Conservation (phyloP, 2,113 vertebrate species). For the Bos javanicus region DNA sequence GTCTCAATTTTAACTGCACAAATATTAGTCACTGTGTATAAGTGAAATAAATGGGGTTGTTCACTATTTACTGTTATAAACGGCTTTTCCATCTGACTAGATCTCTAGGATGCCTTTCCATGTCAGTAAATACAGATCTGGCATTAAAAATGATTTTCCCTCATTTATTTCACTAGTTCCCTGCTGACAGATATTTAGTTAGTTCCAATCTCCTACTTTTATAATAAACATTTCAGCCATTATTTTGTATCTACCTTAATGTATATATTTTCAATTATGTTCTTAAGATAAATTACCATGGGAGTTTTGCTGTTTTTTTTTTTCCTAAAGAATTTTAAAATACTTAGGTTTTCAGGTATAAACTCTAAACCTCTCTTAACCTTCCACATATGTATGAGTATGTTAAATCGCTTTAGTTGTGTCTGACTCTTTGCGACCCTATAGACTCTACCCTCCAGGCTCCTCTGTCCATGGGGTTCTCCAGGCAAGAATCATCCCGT, state of each 20-base stretch:
- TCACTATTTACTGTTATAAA: not conserved
- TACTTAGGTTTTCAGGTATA: not conserved
- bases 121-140: not conserved
- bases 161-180: not conserved
- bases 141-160: not conserved
- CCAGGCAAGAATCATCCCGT: not conserved
- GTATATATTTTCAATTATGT: not conserved
- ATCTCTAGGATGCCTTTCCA: not conserved
- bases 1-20: not conserved
- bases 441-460: not conserved
- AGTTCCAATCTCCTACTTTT: conserved; percentile 21
- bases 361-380: not conserved
- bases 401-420: not conserved
- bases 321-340: not conserved
- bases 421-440: not conserved
- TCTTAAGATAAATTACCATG: conserved; percentile 12
- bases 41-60: conserved; percentile 1
- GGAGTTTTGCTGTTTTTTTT: not conserved
- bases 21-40: not conserved
- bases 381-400: not conserved
- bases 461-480: not conserved
- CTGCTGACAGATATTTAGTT: not conserved
- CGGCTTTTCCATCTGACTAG: not conserved
- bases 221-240: not conserved
- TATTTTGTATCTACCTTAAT: not conserved